Conservation (phyloP, 2,888 invertebrate species). For the Ecliptopera silaceata region DNA sequence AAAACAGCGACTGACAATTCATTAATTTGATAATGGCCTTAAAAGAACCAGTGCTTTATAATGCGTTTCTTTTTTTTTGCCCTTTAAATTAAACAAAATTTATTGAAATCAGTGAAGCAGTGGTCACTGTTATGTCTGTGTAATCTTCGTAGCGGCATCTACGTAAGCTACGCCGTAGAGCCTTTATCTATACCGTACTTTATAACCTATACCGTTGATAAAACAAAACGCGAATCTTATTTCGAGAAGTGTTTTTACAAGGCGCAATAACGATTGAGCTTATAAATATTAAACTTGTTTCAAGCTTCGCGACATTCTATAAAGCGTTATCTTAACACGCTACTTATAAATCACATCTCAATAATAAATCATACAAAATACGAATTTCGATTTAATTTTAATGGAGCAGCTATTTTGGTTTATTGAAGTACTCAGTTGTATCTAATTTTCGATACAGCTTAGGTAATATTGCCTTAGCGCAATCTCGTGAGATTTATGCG, state of each 20-base stretch:
- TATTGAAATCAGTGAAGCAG: neutral
- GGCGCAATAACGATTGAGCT: no score
- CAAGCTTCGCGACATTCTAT: neutral
- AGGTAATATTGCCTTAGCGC: neutral
- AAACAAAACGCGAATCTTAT: neutral
- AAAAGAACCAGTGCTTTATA: no score
- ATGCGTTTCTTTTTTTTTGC: neutral
- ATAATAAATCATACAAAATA: neutral
- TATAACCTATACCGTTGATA: neutral
- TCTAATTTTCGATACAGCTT: neutral
- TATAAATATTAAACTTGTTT: neutral
- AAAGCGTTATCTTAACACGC: neutral
- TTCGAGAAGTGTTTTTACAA: no score
- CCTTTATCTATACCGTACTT: neutral
- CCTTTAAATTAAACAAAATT: neutral
- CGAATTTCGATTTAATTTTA: no score
- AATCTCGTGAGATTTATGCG: neutral
- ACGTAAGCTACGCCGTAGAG: neutral
- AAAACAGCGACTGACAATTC: no score
- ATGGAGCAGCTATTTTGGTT: no score
- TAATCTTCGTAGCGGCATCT: neutral
- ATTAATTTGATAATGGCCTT: no score
- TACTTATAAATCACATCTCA: neutral
- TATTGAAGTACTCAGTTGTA: no score
- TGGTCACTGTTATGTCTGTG: neutral